Evolutionary conservation across 2,888 invertebrate species (phyloP).

Genomic region (Ectropis crepuscularia): DNA sequence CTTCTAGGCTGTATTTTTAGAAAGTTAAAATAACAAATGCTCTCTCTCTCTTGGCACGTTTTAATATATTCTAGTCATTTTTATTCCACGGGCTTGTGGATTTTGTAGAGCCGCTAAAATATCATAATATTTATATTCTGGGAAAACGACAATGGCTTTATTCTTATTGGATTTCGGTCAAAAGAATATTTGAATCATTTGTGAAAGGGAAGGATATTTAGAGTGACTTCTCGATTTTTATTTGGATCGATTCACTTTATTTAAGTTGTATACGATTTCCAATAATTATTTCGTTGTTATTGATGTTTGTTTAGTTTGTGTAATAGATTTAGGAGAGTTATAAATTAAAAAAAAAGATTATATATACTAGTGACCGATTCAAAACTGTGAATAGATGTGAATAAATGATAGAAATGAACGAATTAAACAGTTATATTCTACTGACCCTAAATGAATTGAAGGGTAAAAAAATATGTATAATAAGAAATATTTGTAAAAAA

Average conservation of each 20-base stretch:
- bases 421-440: too few species aligned
- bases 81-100: constrained; percentile 17
- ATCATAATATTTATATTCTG: constrained; percentile 27
- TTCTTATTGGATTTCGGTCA: constrained; percentile 36
- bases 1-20: constrained; percentile 11
- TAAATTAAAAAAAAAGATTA: too few species aligned
- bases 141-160: constrained; percentile 21
- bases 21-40: constrained; percentile 27
- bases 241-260: constrained; percentile 11
- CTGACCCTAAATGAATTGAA: too few species aligned
- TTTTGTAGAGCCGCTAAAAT: constrained; percentile 22
- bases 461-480: too few species aligned
- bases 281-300: too few species aligned
- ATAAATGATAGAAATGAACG: too few species aligned
- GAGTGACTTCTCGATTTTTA: constrained; percentile 10
- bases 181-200: constrained; percentile 39
- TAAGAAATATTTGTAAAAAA: too few species aligned
- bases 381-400: too few species aligned
- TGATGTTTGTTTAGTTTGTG: too few species aligned
- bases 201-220: constrained; percentile 26
- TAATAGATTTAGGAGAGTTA: too few species aligned
- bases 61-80: constrained; percentile 23
- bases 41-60: not conserved
- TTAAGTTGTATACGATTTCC: constrained; percentile 2
- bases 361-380: too few species aligned